These are phyloP conservation scores for Caenorhabditis becei DNA, from an alignment of 2,888 invertebrate species.

Conservation along the genomic window DNA sequence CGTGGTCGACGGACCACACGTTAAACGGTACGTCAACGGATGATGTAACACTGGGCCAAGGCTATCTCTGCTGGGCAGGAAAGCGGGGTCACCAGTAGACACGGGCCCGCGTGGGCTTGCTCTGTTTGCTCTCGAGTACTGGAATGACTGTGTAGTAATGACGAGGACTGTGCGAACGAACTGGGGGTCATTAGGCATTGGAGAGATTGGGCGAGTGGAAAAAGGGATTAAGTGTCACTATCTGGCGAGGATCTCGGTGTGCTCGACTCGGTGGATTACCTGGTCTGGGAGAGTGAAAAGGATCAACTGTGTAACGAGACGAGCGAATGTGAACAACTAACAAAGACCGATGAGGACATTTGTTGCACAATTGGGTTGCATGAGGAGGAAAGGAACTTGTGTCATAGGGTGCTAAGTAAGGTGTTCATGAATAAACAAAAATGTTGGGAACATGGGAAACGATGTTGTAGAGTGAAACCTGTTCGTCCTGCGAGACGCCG, in stretches of 20 bases:
- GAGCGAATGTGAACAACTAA: too few relatives aligned
- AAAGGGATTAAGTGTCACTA: not conserved
- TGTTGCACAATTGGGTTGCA: too few relatives aligned
- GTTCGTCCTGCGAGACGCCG: too few relatives aligned
- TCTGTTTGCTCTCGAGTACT: constrained; percentile 17
- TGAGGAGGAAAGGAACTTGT: too few relatives aligned
- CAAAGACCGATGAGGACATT: too few relatives aligned
- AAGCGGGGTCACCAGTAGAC: too few relatives aligned
- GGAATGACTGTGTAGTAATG: not conserved
- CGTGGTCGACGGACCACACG: not conserved
- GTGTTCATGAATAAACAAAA: too few relatives aligned
- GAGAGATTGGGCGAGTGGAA: not conserved
- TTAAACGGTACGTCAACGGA: not conserved
- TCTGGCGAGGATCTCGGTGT: not conserved
- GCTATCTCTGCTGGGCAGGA: not conserved
- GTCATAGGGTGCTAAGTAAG: too few relatives aligned
- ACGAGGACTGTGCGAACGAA: not conserved
- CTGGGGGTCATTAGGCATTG: not conserved
- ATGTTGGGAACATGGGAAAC: too few relatives aligned
- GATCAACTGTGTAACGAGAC: too few relatives aligned
- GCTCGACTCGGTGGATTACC: not conserved
- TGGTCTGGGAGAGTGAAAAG: too few relatives aligned
- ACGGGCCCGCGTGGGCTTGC: not conserved
- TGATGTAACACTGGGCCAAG: not conserved
- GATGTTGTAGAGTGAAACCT: too few relatives aligned